Evolutionary conservation across 1,140 invertebrate genomes (phyloP).

Genomic region (Camponotus floridanus): DNA sequence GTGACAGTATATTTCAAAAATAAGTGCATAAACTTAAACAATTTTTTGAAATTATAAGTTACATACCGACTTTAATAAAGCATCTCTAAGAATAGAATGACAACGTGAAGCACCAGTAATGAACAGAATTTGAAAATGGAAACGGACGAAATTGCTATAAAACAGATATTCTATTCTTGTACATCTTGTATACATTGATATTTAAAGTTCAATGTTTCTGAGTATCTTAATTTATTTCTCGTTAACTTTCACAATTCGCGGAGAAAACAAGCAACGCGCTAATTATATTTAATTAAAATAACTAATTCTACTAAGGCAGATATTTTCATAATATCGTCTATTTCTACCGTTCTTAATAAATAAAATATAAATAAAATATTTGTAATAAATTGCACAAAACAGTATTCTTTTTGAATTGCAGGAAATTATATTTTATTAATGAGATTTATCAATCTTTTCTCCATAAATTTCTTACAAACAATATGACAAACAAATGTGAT

Average conservation of each 20-base stretch:
- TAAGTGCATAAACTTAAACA: background rate
- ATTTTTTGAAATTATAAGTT: background rate
- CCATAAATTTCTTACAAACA: background rate
- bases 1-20: background rate
- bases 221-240: background rate
- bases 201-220: background rate
- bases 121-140: background rate
- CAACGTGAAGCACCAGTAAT: background rate
- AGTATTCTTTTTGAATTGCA: background rate
- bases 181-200: background rate
- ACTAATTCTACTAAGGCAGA: background rate
- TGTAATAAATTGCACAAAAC: background rate
- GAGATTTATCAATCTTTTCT: background rate
- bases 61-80: background rate
- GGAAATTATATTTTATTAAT: conserved; percentile 10
- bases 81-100: background rate
- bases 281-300: background rate
- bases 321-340: background rate
- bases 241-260: background rate
- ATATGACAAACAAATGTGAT: background rate
- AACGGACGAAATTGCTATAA: background rate
- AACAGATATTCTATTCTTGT: background rate
- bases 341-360: background rate
- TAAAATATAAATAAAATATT: background rate
- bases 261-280: background rate